phyloP scores from a whole-genome alignment of 2,888 invertebrate genomes.

The Agrilus mali region DNA sequence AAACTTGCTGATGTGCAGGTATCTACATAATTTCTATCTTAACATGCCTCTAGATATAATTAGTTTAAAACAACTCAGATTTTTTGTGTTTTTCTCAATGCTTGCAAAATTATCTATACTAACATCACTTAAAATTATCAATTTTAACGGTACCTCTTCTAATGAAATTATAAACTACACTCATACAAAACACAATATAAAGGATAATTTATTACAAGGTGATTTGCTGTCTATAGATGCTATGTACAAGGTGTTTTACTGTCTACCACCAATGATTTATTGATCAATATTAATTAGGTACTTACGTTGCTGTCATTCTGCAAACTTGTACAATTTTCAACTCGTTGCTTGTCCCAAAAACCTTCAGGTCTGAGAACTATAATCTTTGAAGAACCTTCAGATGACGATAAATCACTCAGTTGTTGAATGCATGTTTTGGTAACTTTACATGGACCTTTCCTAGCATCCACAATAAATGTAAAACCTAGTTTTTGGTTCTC shows the following conservation, averaged over 20 bases:
- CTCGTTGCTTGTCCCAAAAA: constrained; percentile 61
- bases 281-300: not conserved
- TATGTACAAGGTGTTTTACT: not conserved
- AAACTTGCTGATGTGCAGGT: no score
- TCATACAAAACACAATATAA: no score
- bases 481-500: constrained; percentile 42
- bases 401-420: constrained; percentile 36
- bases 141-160: no score
- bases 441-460: constrained; percentile 48
- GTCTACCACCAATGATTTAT: not conserved
- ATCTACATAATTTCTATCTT: no score
- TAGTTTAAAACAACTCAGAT: no score
- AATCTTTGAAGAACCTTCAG: constrained; percentile 27
- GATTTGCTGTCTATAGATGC: not conserved
- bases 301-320: constrained; percentile 47
- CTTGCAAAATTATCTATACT: no score
- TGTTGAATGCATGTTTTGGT: constrained; percentile 47
- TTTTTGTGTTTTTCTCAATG: no score
- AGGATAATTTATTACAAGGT: not conserved
- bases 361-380: constrained; percentile 61
- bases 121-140: no score
- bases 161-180: no score
- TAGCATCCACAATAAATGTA: constrained; percentile 50
- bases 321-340: constrained; percentile 54
- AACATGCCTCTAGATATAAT: no score